Percentiles rank a stretch among this genome's conserved stretches.
Evolutionary conservation across 1,140 invertebrate species (phyloP).

Genomic region (Glossosoma conforme): DNA sequence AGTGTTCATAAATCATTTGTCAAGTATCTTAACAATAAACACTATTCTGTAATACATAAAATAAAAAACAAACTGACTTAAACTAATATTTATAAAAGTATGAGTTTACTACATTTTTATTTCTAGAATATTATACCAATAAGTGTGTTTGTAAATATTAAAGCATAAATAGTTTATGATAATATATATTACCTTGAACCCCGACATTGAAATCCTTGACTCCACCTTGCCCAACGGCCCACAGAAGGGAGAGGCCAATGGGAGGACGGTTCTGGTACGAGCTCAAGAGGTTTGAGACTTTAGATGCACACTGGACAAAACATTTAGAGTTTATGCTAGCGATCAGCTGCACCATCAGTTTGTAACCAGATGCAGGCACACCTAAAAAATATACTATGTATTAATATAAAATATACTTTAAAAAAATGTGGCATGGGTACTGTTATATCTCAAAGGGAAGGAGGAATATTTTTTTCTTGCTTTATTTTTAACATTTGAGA

Average conservation of each 20-base stretch:
- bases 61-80: neutral
- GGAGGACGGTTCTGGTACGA: constrained; percentile 75
- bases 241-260: constrained; percentile 71
- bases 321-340: constrained; percentile 60
- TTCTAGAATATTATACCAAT: no score
- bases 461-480: no score
- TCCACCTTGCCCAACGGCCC: constrained; percentile 74
- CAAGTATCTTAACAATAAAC: no score
- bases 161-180: constrained; percentile 5
- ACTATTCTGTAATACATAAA: no score
- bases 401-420: constrained; percentile 7
- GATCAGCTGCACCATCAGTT: constrained; percentile 64
- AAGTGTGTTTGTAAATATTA: constrained; percentile 19
- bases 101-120: no score
- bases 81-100: neutral
- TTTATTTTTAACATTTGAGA: constrained; percentile 8
- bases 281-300: constrained; percentile 59
- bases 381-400: constrained; percentile 34
- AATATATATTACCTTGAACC: constrained; percentile 56
- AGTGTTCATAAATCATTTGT: no score
- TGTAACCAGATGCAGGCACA: constrained; percentile 59
- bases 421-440: no score
- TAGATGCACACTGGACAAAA: constrained; percentile 55
- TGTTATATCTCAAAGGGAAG: no score
- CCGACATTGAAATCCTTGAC: constrained; percentile 62